Evolutionary conservation across 2,797 vertebrate species (phyloP), one percentile per base, ranked within the genome.

Genomic region (Pseudomugil gertrudae): DNA sequence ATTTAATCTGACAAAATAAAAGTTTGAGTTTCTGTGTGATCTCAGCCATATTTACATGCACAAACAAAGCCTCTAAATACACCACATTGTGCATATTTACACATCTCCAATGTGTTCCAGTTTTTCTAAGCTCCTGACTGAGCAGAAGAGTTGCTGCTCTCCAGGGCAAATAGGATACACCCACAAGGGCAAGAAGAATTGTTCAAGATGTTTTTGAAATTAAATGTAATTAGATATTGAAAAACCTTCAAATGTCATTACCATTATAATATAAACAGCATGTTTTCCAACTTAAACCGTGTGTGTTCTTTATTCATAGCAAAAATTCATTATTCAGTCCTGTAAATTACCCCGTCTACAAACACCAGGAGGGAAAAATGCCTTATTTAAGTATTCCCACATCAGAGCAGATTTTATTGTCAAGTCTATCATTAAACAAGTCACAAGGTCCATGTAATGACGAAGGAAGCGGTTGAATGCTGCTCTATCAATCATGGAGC

Each of bases 31-130:
- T 63, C 19, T 40, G 33, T 63, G 33, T 40, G 19, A 30, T 53
- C 53, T 63, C 29, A 50, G 33, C 9, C 27, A 40, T 63, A 53
- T 63, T 63, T 52, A 52, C 60, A 14, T 52, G 24, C 13, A 1
- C 36, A 48, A 52, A 29, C 23, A 40, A 14, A 40, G 6, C 38
- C 38, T 40, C 38, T 40, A 40, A 40, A 13, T 19, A 19, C 38
- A 40, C 38, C 38, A 40, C 17, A 19, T 19, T 15, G 17, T 5
- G 38, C 38, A 19, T 40, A 13, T 40, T 40, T 40, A 40, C 38
- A 40, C 38, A 40, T 40, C 38, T 40, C 15, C 5, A 19, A 40
- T 40, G 38, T 19, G 38, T 17, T 40, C 14, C 6, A 6, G 19
- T 13, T 32, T 62, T 51, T 50, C 21, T 30, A 26, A 30, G 19